phyloP scores from a whole-genome alignment of 2,888 invertebrate genomes.

The Drosophila meridiana region DNA sequence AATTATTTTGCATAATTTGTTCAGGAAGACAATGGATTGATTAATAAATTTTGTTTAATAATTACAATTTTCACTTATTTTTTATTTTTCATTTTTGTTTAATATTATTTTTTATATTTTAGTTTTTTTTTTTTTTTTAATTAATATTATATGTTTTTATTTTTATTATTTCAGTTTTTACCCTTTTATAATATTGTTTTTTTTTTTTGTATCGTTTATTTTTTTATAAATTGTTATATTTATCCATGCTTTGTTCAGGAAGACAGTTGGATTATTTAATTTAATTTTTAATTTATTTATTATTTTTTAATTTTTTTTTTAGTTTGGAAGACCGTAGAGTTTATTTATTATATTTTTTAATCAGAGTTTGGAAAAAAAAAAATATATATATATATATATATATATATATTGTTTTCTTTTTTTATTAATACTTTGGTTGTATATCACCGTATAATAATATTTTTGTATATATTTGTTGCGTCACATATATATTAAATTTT shows the following conservation, averaged over 20 bases:
- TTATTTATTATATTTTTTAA: neutral
- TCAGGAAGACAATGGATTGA: slow-evolving; percentile 4
- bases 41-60: neutral
- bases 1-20: neutral
- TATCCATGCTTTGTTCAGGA: slow-evolving; percentile 2
- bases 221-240: neutral
- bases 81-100: neutral
- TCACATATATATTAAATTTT: neutral
- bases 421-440: neutral
- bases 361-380: neutral
- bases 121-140: neutral
- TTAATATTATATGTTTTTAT: neutral
- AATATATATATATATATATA: neutral
- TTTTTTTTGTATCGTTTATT: neutral
- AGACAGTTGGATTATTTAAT: slow-evolving; percentile 8
- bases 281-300: neutral
- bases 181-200: neutral
- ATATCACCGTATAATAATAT: neutral
- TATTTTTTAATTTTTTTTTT: neutral
- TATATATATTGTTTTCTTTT: neutral
- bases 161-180: neutral
- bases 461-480: neutral
- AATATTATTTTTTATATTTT: neutral
- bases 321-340: neutral
- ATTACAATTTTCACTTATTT: neutral